Percentiles rank a stretch among this genome's conserved stretches.
Evolutionary conservation across 2,888 invertebrate species (phyloP).

Genomic region (Vesta saturnalis): DNA sequence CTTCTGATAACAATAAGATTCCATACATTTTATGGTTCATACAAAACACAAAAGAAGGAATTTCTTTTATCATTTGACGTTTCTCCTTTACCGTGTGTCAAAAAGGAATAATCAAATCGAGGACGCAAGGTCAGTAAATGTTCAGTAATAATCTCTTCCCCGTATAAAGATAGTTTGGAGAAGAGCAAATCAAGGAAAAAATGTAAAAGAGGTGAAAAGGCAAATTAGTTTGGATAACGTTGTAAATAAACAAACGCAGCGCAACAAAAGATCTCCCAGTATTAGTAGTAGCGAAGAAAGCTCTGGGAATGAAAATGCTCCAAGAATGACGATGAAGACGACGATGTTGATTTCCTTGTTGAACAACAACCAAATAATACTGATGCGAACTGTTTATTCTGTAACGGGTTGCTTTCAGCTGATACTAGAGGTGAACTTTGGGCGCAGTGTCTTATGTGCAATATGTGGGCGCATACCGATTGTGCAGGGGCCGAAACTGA

Average conservation of each 20-base stretch:
- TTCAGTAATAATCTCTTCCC: not conserved
- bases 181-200: not conserved
- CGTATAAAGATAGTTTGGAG: not conserved
- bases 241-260: constrained; percentile 3
- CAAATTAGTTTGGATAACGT: not conserved
- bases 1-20: no score
- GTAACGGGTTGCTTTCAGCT: no score
- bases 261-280: not conserved
- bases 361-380: no score
- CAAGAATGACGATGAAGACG: no score
- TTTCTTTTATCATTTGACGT: not conserved
- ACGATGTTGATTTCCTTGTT: no score
- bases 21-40: no score
- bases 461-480: no score
- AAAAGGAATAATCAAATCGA: not conserved
- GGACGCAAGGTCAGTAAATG: not conserved
- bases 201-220: not conserved
- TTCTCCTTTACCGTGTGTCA: not conserved
- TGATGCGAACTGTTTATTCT: no score
- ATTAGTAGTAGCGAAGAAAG: not conserved
- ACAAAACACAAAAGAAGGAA: not conserved
- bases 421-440: no score
- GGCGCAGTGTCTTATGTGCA: no score
- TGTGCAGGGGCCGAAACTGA: no score
- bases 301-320: no score